Base-by-base conservation (phyloP, 1,140 invertebrate species). In the Lasaia peninsularis region DNA sequence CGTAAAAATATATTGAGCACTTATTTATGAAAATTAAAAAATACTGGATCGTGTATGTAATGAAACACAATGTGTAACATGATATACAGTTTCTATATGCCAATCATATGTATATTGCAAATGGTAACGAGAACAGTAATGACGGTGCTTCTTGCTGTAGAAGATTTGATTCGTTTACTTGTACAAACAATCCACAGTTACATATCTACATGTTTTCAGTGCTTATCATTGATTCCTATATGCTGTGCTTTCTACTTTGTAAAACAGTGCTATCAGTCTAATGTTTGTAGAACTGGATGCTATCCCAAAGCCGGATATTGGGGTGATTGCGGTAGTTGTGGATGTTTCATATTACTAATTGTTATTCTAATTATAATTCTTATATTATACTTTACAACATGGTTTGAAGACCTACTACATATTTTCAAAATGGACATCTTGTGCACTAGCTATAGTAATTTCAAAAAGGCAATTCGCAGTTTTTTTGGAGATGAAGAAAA, bases 151-250 rank as follows among this genome's bases (percentile, higher is more conserved):
- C 60, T 70, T 20, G 69, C 65, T 11, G 9, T 63, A 5, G 71
- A 76, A 66, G 67, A 76, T 49, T 24, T 76, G 2, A 44, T 70
- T 31, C 67, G 71, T 2, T n/a, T 72, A 3, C 7, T 58, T 2
- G 58, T 76, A 7, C 60, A 65, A 11, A 60, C 65, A 5, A 18
- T 69, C 1, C 58, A 69, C 28, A 67, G 24, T n/a, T 72, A 65
- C 32, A 24, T 76, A 33, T 67, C 71, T 1, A 65, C 52, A 2
- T 54, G 57, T 37, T 4, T 73, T 7, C 63, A 69, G 12, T 57
- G 52, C 6, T 24, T 73, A 5, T 57, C 60, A 1, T n/a, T 73
- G 0, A 3, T 73, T 18, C 73, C 73, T 2, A 54, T 71, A 33
- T 69, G 58, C 7, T 37, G 61, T 0, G 67, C 56, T 1, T 67